These are phyloP conservation scores for Dipodomys merriami DNA, from an alignment of 2,113 vertebrate species.

Conservation along the genomic window DNA sequence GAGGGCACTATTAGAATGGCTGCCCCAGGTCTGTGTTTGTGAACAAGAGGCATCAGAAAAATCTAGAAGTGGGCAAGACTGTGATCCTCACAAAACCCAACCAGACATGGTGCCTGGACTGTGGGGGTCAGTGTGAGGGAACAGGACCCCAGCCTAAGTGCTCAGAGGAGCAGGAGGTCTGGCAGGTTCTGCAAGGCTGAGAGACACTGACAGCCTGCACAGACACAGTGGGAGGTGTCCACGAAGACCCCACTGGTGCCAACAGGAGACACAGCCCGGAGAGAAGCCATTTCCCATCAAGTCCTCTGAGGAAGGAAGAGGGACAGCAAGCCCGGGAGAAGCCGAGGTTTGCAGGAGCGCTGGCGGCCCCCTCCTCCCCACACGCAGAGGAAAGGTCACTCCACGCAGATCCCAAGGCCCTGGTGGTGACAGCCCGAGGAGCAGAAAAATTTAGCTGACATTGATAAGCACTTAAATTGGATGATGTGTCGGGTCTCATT, in stretches of 20 bases:
- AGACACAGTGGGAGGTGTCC: neutral
- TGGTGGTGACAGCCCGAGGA: neutral
- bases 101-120: neutral
- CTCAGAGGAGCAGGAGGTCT: neutral
- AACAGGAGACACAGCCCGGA: neutral
- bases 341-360: rapidly evolving
- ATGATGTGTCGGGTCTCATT: conserved; percentile 51
- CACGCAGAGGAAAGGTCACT: neutral
- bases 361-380: neutral
- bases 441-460: neutral
- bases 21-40: neutral
- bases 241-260: neutral
- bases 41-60: neutral
- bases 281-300: neutral
- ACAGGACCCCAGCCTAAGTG: neutral
- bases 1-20: neutral
- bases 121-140: neutral
- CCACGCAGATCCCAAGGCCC: neutral
- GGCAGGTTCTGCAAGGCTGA: neutral
- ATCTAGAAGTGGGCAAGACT: neutral
- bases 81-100: neutral
- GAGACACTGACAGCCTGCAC: neutral
- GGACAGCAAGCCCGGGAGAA: neutral
- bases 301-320: neutral
- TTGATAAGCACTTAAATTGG: conserved; percentile 26